These are phyloP conservation scores for Eupithecia dodoneata DNA, from an alignment of 2,888 invertebrate species.

Conservation along the genomic window DNA sequence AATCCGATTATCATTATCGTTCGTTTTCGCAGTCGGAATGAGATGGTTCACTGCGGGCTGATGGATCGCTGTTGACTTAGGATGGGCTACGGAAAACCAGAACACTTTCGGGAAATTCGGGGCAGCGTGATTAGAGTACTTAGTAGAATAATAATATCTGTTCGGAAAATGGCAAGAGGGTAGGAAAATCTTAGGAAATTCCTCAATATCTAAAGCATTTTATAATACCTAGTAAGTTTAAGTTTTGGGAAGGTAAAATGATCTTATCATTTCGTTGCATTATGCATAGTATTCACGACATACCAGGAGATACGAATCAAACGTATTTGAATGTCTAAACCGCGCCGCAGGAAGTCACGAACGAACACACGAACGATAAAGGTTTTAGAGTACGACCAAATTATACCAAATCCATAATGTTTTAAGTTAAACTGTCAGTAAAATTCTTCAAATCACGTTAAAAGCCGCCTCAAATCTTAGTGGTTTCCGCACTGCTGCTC, in stretches of 20 bases:
- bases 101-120: not conserved
- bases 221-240: not conserved
- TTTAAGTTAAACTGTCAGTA: not conserved
- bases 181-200: not conserved
- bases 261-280: not conserved
- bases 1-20: constrained; percentile 3
- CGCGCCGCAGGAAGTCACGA: not conserved
- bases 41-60: not conserved
- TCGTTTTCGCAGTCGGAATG: not conserved
- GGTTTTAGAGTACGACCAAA: not conserved
- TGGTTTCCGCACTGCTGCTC: not conserved
- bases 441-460: not conserved
- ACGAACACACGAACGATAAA: not conserved
- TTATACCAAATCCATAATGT: not conserved
- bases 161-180: not conserved
- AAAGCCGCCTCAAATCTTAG: not conserved
- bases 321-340: not conserved
- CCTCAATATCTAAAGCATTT: not conserved
- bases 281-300: not conserved
- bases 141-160: not conserved
- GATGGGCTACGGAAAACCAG: not conserved
- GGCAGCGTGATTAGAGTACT: not conserved
- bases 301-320: not conserved
- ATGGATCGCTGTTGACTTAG: constrained; percentile 1
- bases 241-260: not conserved